Evolutionary conservation across 1,140 invertebrate species (phyloP).

Genomic region (Brachionus manjavacas): DNA sequence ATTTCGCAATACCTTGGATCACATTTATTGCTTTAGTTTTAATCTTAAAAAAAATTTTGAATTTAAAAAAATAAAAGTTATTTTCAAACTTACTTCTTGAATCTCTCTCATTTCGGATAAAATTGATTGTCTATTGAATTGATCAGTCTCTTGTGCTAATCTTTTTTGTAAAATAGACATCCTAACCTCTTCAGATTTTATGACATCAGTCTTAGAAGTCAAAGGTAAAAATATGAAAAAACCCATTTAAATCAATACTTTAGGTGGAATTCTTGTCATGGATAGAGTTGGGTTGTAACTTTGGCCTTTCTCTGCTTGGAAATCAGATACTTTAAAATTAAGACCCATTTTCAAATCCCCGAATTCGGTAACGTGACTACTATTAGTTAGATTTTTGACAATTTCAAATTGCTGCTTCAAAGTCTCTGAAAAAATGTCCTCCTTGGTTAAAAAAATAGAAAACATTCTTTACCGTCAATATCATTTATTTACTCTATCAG

Average conservation of each 20-base stretch:
- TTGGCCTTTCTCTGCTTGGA: slow-evolving; percentile 15
- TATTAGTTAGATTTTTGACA: slow-evolving; percentile 63
- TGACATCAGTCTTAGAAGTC: slow-evolving; percentile 50
- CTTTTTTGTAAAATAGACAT: slow-evolving; percentile 50
- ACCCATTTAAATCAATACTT: neutral
- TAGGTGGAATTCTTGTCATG: neutral
- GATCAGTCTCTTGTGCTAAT: slow-evolving; percentile 44
- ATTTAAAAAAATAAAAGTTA: neutral
- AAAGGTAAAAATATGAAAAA: neutral
- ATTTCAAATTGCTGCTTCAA: slow-evolving; percentile 62
- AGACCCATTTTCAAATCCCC: slow-evolving; percentile 56
- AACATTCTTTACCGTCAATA: neutral
- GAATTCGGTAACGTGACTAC: slow-evolving; percentile 64
- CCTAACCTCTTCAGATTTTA: slow-evolving; percentile 55
- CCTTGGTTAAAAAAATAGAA: slow-evolving; percentile 49
- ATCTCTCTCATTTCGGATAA: neutral
- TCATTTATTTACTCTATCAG: slow-evolving; percentile 58
- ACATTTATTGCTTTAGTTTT: slow-evolving; percentile 45
- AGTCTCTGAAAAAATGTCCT: slow-evolving; percentile 61
- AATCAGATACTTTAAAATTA: neutral
- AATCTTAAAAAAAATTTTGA: slow-evolving; percentile 45
- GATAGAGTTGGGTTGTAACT: neutral
- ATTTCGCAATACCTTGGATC: slow-evolving; percentile 47
- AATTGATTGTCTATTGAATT: neutral
- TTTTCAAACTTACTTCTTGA: neutral